Evolutionary conservation across 2,888 invertebrate genomes (phyloP).

Genomic region (Pandemis heparana): DNA sequence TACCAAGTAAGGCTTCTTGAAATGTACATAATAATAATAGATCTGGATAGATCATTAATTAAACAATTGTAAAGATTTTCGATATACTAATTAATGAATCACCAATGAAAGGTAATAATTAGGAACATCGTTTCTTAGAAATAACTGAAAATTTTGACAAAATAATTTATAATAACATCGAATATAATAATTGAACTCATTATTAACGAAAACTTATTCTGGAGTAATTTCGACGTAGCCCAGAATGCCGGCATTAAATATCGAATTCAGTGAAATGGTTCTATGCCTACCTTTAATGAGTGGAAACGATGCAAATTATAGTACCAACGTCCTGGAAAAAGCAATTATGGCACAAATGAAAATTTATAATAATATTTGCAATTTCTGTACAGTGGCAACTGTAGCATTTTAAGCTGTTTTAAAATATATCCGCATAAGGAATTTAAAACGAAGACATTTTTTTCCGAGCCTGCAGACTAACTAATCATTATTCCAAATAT

Average conservation of each 20-base stretch:
- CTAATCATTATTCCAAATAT: no score
- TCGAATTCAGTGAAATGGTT: slow-evolving; percentile 25
- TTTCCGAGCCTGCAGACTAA: no score
- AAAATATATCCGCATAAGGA: neutral
- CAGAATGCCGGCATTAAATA: slow-evolving; percentile 19
- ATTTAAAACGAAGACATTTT: no score
- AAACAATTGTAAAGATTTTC: no score
- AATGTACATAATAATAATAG: no score
- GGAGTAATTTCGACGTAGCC: neutral
- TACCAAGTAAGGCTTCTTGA: no score
- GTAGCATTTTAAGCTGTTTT: neutral
- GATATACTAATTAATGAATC: no score
- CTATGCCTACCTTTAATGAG: slow-evolving; percentile 32
- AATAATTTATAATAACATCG: no score
- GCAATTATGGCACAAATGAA: slow-evolving; percentile 34
- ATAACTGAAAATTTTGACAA: no score
- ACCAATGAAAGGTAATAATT: no score
- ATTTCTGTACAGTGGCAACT: slow-evolving; percentile 2
- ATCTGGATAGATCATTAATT: no score
- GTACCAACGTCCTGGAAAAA: slow-evolving; percentile 38
- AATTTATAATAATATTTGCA: slow-evolving; percentile 20
- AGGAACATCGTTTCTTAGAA: no score
- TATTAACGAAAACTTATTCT: neutral
- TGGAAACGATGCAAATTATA: slow-evolving; percentile 31
- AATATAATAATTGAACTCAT: neutral